phyloP scores from a whole-genome alignment of 2,797 vertebrate species.

The Enteromius argenteus region DNA sequence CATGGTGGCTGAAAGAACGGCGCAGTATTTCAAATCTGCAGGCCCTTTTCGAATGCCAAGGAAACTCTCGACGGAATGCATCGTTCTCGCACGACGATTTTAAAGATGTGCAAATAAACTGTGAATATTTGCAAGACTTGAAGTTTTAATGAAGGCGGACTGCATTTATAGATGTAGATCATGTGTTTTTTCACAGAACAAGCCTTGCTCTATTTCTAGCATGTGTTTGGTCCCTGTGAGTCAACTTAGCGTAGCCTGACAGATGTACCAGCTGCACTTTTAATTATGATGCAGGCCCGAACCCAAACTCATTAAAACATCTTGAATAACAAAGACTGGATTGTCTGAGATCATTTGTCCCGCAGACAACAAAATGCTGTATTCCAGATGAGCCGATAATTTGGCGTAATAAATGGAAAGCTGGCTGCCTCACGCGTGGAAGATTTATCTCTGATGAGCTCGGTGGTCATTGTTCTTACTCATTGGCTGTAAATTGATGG shows the following conservation, averaged over 20 bases:
- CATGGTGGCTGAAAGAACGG: slow-evolving; percentile 20
- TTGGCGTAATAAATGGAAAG: slow-evolving; percentile 46
- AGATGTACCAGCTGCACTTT: slow-evolving; percentile 38
- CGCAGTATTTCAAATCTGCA: slow-evolving; percentile 37
- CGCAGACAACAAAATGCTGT: slow-evolving; percentile 49
- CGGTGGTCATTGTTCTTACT: slow-evolving; percentile 51
- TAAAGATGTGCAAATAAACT: slow-evolving; percentile 24
- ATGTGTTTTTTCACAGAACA: slow-evolving; percentile 18
- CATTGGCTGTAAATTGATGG: slow-evolving; percentile 53
- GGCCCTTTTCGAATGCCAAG: slow-evolving; percentile 15
- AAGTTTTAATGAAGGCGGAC: neutral
- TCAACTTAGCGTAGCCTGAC: slow-evolving; percentile 22
- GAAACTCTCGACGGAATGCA: slow-evolving; percentile 40
- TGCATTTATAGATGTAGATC: slow-evolving; percentile 13
- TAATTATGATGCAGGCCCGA: slow-evolving; percentile 53
- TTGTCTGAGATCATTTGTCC: slow-evolving; percentile 52
- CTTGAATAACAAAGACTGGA: slow-evolving; percentile 50
- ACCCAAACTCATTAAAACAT: slow-evolving; percentile 57
- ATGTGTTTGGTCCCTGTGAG: slow-evolving; percentile 24
- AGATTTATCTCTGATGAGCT: slow-evolving; percentile 52
- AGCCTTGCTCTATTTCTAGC: slow-evolving; percentile 31
- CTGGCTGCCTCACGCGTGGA: slow-evolving; percentile 39
- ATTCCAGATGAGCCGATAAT: slow-evolving; percentile 57
- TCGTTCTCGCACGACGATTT: slow-evolving; percentile 21
- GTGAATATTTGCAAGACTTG: neutral